Conservation (phyloP, 2,797 vertebrate species). For the Moxostoma hubbsi region DNA sequence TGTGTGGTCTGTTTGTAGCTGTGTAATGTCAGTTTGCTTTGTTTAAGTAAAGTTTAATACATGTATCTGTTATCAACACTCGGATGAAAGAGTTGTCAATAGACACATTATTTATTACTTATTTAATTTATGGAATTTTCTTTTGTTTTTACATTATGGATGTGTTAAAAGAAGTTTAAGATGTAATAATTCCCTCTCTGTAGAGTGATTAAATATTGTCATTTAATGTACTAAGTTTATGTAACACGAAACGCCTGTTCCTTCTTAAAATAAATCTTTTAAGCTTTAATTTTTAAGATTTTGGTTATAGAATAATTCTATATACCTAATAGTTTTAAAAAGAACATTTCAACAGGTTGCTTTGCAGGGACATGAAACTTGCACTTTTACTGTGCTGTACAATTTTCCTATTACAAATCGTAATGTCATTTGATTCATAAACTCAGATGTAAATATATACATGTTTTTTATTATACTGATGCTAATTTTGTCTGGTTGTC, state of each 20-base stretch:
- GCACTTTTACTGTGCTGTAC: not conserved
- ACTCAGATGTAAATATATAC: not conserved
- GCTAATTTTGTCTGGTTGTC: not conserved
- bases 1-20: not conserved
- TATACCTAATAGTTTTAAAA: not conserved
- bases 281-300: too few species aligned
- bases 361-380: not conserved
- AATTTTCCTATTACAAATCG: not conserved
- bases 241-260: too few species aligned
- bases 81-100: not conserved
- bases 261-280: too few species aligned
- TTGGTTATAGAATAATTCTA: not conserved
- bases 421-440: not conserved
- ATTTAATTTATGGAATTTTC: not conserved
- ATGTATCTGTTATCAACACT: not conserved
- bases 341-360: conserved; percentile 33
- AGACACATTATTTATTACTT: not conserved
- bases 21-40: conserved; percentile 7
- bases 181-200: not conserved
- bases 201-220: too few species aligned
- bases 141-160: not conserved
- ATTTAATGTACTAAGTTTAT: too few species aligned
- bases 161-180: not conserved
- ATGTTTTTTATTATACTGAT: not conserved
- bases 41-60: conserved; percentile 5